Evolutionary conservation across 2,797 vertebrate species (phyloP), one percentile per base, ranked within the genome.

Genomic region (Betta splendens): DNA sequence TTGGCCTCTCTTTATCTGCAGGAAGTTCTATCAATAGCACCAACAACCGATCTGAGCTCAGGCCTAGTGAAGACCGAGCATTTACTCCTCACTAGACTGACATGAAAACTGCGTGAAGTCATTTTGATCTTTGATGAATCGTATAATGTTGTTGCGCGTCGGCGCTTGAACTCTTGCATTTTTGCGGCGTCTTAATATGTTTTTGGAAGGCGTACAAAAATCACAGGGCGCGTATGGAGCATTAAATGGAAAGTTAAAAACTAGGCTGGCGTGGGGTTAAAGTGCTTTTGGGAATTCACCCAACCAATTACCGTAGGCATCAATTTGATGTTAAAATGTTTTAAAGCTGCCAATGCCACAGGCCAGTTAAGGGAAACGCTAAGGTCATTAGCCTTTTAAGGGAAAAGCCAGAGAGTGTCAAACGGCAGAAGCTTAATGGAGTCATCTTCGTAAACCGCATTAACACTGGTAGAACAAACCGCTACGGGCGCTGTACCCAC

Each of bases 261-360:
- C 49, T 51, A 44, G 33, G 53, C 55, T 77, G 74, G 62, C 16
- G 9, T 52, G 13, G 45, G 72, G 67, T 72, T 76, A 69, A 71
- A 84, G 65, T 75, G 78, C 77, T 85, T 81, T 81, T 57, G 72
- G 83, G 66, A 85, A 77, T 77, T 85, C 72, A 84, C 75, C 75
- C 77, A 80, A 83, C 77, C 83, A 80, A 83, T 86, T 86, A 79
- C 79, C 81, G 77, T 67, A 77, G 72, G 69, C 78, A 75, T 81
- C 70, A 79, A 64, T 81, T 84, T 85, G 63, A 82, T 79, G 69
- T 67, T 78, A 73, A 83, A 83, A 85, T 84, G 71, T 78, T 87
- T 86, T 77, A 79, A 59, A 65, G 77, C 80, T 76, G 54, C 63
- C 60, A 58, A 36, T 63, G 72, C 73, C 78, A 88, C 79, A 79